phyloP scores from a whole-genome alignment of 1,140 invertebrate genomes.

The Teleogryllus occipitalis region DNA sequence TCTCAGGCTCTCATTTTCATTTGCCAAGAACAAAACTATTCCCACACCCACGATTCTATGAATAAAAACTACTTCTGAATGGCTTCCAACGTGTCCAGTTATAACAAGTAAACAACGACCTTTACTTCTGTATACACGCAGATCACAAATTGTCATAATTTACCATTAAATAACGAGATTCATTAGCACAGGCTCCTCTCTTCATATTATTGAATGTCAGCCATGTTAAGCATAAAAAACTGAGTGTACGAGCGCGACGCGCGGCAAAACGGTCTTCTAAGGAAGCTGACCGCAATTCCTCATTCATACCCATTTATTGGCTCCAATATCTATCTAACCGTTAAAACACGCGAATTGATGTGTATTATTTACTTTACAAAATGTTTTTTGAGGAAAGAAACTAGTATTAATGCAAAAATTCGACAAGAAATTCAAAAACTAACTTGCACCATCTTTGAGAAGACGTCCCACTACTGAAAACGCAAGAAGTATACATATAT shows the following conservation, averaged over 20 bases:
- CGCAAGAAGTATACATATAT: not conserved
- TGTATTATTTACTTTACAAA: too few species aligned
- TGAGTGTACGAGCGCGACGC: constrained; percentile 14
- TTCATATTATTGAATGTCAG: constrained; percentile 22
- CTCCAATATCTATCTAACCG: not conserved
- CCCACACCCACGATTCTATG: not conserved
- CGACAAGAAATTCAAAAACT: constrained; percentile 14
- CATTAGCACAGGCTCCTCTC: constrained; percentile 14
- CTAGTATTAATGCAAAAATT: not conserved
- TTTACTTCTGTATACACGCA: not conserved
- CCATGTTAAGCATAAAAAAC: constrained; percentile 24
- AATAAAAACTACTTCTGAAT: constrained; percentile 8
- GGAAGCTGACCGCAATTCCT: not conserved
- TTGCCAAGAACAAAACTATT: not conserved
- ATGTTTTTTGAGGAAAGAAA: not conserved
- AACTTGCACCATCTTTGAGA: constrained; percentile 10
- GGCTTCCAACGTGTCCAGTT: not conserved
- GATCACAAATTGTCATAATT: constrained; percentile 1
- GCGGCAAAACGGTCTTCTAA: constrained; percentile 20
- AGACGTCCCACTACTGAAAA: not conserved
- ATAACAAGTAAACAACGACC: not conserved
- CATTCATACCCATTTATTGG: not conserved
- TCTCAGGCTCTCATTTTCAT: not conserved
- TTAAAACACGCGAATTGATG: not conserved
- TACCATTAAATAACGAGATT: constrained; percentile 21